Base-by-base conservation (phyloP, 2,888 invertebrate genomes). In the Biston stratarius region DNA sequence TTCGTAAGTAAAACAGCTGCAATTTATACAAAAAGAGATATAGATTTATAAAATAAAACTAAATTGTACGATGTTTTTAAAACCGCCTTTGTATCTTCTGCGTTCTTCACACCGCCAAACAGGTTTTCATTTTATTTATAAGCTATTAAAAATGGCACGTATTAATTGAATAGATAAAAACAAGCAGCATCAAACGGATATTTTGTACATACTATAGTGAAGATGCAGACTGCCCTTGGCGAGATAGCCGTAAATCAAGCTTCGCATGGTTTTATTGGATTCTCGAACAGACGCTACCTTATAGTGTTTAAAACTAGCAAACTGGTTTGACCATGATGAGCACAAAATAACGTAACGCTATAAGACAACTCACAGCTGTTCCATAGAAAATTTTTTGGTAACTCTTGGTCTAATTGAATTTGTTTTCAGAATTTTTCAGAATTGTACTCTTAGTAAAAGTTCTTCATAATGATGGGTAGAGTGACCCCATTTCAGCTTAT, bases 261-360 rank as follows among this genome's bases (percentile, higher is more conserved):
- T 51, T 59, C 58, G 73, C 67, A 74, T 77, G 68, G 62, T 78
- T 82, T 82, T 80, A 73, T 84, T 79, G 67, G 73, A 59, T 70
- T 69, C 63, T 64, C 45, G 56, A 62, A 63, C 55, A 56, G 70
- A 60, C 61, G 64, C 53, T 10, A 34, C 40, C 74, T 80, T 56
- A 53, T 47, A 64, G 34, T 77, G 57, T 75, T 78, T 76, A 77
- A 81, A 77, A 71, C 69, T 60, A 67, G 59, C 51, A 65, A 83
- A 84, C 85, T 65, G 80, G 84, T 85, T 85, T 78, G 49, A 55
- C 69, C 70, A 59, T 61, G 70, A 68, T 74, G 75, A 77, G 75
- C 66, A 67, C 61, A 61, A 73, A 70, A 60, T 57, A 71, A 61
- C 62, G 12, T 65, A 74, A 55, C 14, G 10, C 34, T 45, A 6